Percentiles rank a stretch among this genome's conserved stretches.
These are phyloP conservation scores for Clostera curtula DNA, from an alignment of 2,888 invertebrate species.

Conservation along the genomic window DNA sequence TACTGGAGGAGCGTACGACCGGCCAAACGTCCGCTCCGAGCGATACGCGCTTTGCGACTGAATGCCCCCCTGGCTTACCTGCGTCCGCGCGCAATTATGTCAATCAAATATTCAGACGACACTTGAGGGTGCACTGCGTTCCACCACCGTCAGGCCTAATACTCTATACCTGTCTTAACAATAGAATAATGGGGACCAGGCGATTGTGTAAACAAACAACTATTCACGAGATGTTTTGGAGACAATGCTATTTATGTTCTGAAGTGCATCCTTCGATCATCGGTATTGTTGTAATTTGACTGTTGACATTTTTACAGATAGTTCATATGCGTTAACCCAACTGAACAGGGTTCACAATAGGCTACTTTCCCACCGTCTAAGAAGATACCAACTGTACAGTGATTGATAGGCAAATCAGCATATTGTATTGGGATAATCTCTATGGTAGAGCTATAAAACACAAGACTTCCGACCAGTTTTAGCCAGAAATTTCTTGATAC, in stretches of 20 bases:
- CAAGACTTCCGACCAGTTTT: too few species aligned
- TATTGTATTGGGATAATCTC: too few species aligned
- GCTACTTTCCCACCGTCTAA: too few species aligned
- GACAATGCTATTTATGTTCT: conserved; percentile 10
- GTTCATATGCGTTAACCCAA: too few species aligned
- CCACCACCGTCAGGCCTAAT: conserved; percentile 14
- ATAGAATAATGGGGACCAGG: conserved; percentile 32
- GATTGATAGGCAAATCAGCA: too few species aligned
- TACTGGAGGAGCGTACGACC: conserved; percentile 6
- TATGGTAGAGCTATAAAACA: too few species aligned
- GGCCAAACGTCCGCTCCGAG: conserved; percentile 13
- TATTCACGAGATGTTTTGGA: conserved; percentile 15
- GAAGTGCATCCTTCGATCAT: conserved; percentile 7
- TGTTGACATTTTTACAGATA: too few species aligned
- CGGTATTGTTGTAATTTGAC: too few species aligned
- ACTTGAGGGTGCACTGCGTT: conserved; percentile 20
- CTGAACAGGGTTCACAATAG: too few species aligned
- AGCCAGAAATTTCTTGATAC: too few species aligned
- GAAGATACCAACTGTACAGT: too few species aligned
- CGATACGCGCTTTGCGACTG: conserved; percentile 50
- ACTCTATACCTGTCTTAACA: conserved; percentile 36
- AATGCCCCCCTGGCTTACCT: conserved; percentile 29
- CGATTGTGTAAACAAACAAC: conserved; percentile 17
- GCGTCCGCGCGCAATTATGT: conserved; percentile 52
- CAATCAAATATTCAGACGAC: conserved; percentile 49